Percentiles rank a stretch among this genome's conserved stretches.
These are phyloP conservation scores for Atherinomorus stipes DNA, from an alignment of 2,113 vertebrate genomes.

Conservation along the genomic window DNA sequence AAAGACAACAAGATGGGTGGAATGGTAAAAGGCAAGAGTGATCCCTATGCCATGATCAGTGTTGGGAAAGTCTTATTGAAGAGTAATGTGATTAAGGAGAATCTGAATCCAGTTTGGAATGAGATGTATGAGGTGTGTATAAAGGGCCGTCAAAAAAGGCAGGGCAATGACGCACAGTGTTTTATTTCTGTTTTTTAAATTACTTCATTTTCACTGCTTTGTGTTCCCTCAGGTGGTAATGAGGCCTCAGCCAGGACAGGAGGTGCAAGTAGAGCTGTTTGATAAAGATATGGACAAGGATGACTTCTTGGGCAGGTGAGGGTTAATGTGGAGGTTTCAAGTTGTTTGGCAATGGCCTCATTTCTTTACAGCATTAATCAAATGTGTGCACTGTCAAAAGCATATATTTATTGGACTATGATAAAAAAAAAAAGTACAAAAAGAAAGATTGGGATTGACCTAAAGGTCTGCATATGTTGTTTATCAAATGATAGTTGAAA, in stretches of 20 bases:
- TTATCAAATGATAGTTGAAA: too few relatives aligned
- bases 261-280: slow-evolving; percentile 88
- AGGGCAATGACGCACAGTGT: too few relatives aligned
- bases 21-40: slow-evolving; percentile 90
- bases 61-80: slow-evolving; percentile 83
- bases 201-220: background rate
- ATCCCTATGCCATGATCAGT: slow-evolving; percentile 89
- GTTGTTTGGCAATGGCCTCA: background rate
- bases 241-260: slow-evolving; percentile 84
- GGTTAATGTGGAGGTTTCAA: background rate
- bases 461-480: too few relatives aligned
- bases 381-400: background rate
- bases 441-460: background rate
- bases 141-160: background rate
- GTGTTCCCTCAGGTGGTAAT: slow-evolving; percentile 82
- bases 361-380: background rate
- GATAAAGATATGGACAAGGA: slow-evolving; percentile 93
- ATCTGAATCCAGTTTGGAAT: slow-evolving; percentile 92
- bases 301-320: slow-evolving; percentile 91
- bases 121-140: slow-evolving; percentile 90
- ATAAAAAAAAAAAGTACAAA: too few relatives aligned
- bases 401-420: accelerated
- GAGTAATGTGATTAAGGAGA: slow-evolving; percentile 89
- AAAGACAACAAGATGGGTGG: slow-evolving; percentile 89
- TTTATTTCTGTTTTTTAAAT: background rate